These are phyloP conservation scores for Hemichromis elongatus DNA, from an alignment of 2,113 vertebrate species.

Conservation along the genomic window DNA sequence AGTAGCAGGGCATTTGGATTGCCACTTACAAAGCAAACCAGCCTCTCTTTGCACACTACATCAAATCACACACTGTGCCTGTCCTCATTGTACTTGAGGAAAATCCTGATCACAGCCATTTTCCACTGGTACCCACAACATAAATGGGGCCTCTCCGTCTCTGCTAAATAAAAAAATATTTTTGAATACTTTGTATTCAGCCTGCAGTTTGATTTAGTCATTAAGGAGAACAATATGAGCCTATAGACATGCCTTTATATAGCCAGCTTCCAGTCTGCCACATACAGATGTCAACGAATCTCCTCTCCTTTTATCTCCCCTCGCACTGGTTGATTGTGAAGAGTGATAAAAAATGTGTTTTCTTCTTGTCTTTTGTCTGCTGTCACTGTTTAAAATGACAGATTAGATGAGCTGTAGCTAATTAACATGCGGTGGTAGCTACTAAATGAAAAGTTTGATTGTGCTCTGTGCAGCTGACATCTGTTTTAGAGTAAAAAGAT, in stretches of 20 bases:
- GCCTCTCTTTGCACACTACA: conserved; percentile 11
- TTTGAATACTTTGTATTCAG: neutral
- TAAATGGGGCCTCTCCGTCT: neutral
- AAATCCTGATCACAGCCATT: conserved; percentile 9
- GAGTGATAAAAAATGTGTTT: neutral
- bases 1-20: neutral
- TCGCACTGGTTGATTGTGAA: neutral
- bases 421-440: neutral
- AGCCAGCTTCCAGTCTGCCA: neutral
- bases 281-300: neutral
- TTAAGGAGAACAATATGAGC: neutral
- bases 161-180: too few species aligned
- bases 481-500: neutral
- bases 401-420: neutral
- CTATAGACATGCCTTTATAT: neutral
- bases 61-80: conserved; percentile 12
- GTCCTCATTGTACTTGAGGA: conserved; percentile 1
- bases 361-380: neutral
- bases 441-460: neutral
- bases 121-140: neutral
- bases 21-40: conserved; percentile 8
- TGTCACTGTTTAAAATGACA: neutral
- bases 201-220: neutral
- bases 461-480: neutral
- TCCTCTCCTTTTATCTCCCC: neutral